These are phyloP conservation scores for Lumbricus terrestris DNA, from an alignment of 2,888 invertebrate species.

Conservation along the genomic window DNA sequence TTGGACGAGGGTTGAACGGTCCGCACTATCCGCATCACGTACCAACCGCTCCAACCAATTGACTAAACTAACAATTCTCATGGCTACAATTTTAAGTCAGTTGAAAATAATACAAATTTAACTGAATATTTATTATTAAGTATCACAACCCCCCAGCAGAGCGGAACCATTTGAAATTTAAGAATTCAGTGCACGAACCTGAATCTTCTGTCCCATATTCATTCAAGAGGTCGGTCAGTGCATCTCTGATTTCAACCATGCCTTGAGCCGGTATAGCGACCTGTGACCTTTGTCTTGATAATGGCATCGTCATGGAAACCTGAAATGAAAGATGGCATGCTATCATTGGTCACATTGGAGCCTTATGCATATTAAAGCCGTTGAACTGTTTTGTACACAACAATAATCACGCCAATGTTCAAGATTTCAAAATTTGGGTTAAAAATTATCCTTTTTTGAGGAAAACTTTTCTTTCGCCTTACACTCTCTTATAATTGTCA, in stretches of 20 bases:
- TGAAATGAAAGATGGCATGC: constrained; percentile 38
- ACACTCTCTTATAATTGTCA: not conserved
- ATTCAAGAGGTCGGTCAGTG: constrained; percentile 14
- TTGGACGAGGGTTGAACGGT: too few relatives aligned
- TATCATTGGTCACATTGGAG: not conserved
- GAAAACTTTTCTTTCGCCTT: not conserved
- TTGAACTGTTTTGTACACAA: not conserved
- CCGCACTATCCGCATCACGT: too few relatives aligned
- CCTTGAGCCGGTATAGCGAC: constrained; percentile 78
- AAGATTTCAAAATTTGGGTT: not conserved
- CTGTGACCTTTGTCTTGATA: constrained; percentile 71
- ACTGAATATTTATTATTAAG: too few relatives aligned
- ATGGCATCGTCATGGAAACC: constrained; percentile 90
- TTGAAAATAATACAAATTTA: too few relatives aligned
- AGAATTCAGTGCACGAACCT: too few relatives aligned
- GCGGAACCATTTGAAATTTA: too few relatives aligned
- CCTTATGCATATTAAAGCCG: not conserved
- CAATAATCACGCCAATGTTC: not conserved
- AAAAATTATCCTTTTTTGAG: not conserved
- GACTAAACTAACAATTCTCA: too few relatives aligned
- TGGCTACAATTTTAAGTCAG: too few relatives aligned
- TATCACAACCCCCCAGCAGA: too few relatives aligned
- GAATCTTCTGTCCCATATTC: constrained; percentile 56
- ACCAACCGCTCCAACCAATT: too few relatives aligned
- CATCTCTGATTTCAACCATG: not conserved